Base-by-base conservation (phyloP, 2,113 vertebrate species). In the Vidua chalybeata region DNA sequence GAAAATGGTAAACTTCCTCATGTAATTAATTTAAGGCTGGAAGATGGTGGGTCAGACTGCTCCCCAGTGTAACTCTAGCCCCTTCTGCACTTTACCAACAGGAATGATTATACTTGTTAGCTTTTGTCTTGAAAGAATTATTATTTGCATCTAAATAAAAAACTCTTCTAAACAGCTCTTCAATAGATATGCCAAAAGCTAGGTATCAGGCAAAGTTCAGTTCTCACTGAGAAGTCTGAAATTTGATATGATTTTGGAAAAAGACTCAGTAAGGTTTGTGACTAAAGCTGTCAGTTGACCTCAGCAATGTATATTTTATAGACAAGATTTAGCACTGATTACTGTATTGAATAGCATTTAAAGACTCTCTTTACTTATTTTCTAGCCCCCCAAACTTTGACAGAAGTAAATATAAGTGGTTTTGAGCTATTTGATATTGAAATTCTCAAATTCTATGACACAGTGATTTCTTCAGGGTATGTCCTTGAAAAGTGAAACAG, bases 11-110 rank as follows among this genome's bases (percentile, higher is more conserved):
- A 28, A 93, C 89, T 94, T 94, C 67, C 54, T 87, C 39, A 45
- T 66, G 77, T 82, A 93, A 87, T 93, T 93, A 92, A 94, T 95
- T 89, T 92, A 54, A 87, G 79, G 33, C 74, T 85, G 61, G 68
- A 91, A 92, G 64, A 76, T 10, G 20, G 31, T 39, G 43, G 52
- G 51, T 84, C 90, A 92, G 61, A 56, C 71, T 73, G 46, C 80
- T 95, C 68, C 43, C 69, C 39, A 24, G 56, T 55, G 58, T 83
- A 83, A 72, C 45, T 85, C 77, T 41, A 83, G 78, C 24, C 43
- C 83, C 37, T 89, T 72, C 75, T 59, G 17, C 77, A 84, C 46
- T 77, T 90, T 49, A 74, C 52, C 10, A 89, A 58, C 23, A 58
- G 51, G 66, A 84, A 64, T 77, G 19, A 85, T 79, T 94, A 56